A percentile compares a stretch with the other conserved stretches of the same genome.
Evolutionary conservation across 2,888 invertebrate genomes (phyloP).

Genomic region (Drepanosiphum platanoidis): DNA sequence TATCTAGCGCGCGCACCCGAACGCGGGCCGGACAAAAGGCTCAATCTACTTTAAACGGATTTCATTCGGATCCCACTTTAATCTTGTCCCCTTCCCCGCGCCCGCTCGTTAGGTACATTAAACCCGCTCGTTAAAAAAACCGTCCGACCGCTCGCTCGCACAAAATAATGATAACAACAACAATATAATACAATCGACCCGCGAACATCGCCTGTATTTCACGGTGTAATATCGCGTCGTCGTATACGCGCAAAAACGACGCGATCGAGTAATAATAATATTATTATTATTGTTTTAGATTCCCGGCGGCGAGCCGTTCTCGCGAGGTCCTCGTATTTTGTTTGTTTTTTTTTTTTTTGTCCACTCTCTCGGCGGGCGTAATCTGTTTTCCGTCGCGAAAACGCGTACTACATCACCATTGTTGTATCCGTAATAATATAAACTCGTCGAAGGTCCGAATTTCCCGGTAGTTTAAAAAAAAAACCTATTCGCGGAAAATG

Average conservation of each 20-base stretch:
- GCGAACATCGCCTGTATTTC: too few species aligned
- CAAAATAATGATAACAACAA: background rate
- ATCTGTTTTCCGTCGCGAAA: too few species aligned
- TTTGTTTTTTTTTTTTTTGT: too few species aligned
- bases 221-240: background rate
- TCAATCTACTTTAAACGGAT: background rate
- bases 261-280: background rate
- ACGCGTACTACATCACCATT: too few species aligned
- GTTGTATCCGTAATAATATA: too few species aligned
- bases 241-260: background rate
- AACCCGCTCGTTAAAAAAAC: background rate
- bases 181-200: background rate
- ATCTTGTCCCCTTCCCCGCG: background rate
- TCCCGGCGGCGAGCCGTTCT: background rate
- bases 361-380: too few species aligned
- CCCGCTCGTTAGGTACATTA: too few species aligned
- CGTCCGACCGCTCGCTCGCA: background rate
- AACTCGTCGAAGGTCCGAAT: background rate
- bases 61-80: background rate
- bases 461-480: background rate
- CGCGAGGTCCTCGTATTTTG: too few species aligned
- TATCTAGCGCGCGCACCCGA: background rate
- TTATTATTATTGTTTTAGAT: background rate
- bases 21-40: background rate
- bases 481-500: background rate